Conservation (phyloP, 2,888 invertebrate genomes). For the Panopea generosa region DNA sequence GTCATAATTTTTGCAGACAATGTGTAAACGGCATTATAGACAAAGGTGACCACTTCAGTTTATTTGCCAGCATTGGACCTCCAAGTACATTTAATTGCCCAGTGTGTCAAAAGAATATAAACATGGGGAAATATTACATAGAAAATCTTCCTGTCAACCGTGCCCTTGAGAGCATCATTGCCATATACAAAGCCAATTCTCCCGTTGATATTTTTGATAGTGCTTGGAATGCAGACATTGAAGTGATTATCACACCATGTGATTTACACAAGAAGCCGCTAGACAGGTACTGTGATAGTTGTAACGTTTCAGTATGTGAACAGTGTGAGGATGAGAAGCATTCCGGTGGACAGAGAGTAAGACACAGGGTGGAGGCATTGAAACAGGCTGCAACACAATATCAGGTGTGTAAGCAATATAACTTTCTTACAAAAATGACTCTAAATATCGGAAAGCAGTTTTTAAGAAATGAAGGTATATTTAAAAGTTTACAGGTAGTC, state of each 20-base stretch:
- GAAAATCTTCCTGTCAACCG: conserved; percentile 62
- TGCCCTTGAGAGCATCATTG: conserved; percentile 65
- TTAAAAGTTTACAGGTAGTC: too few species aligned
- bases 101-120: conserved; percentile 61
- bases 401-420: conserved; percentile 63
- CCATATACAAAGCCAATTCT: conserved; percentile 48
- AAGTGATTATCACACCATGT: conserved; percentile 38
- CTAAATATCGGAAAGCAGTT: too few species aligned
- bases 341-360: conserved; percentile 5
- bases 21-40: conserved; percentile 61
- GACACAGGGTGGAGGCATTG: conserved; percentile 53
- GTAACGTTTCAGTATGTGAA: conserved; percentile 60
- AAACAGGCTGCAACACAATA: conserved; percentile 45
- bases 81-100: conserved; percentile 64
- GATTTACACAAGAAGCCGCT: conserved; percentile 44
- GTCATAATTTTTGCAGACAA: conserved; percentile 70
- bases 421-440: too few species aligned
- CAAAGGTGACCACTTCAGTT: conserved; percentile 33
- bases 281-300: conserved; percentile 65
- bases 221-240: conserved; percentile 60
- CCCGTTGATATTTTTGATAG: conserved; percentile 64
- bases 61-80: conserved; percentile 35
- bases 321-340: conserved; percentile 47
- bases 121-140: conserved; percentile 35
- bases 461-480: too few species aligned